These are phyloP conservation scores for Oncopodura yosiiana DNA, from an alignment of 1,140 invertebrate genomes.

Conservation along the genomic window DNA sequence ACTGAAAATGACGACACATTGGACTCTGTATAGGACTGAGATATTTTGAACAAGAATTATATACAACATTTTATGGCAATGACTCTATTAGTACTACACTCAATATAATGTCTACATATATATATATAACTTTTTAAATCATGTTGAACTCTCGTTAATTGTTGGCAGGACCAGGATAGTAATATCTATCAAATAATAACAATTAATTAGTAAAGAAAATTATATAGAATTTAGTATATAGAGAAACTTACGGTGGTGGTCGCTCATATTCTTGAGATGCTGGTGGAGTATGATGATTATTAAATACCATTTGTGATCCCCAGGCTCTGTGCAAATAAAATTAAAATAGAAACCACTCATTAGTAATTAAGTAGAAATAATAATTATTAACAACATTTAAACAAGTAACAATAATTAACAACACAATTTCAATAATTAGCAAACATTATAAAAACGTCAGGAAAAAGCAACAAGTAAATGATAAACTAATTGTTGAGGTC, in stretches of 20 bases:
- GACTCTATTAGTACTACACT: no score
- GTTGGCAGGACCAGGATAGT: constrained; percentile 29
- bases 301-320: constrained; percentile 27
- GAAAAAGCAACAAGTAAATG: background rate
- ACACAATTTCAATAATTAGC: background rate
- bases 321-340: constrained; percentile 21
- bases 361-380: background rate
- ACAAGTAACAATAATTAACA: background rate
- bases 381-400: background rate
- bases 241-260: constrained; percentile 28
- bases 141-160: background rate
- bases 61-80: no score
- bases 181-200: no score
- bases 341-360: background rate
- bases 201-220: no score
- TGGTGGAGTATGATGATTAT: constrained; percentile 33
- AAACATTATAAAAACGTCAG: background rate
- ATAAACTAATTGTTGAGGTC: no score
- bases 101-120: no score
- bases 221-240: no score
- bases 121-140: background rate
- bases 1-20: no score
- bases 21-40: no score
- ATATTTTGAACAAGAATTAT: no score
- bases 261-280: constrained; percentile 31